phyloP scores from a whole-genome alignment of 2,113 vertebrate genomes.

The Malurus cyaneus region DNA sequence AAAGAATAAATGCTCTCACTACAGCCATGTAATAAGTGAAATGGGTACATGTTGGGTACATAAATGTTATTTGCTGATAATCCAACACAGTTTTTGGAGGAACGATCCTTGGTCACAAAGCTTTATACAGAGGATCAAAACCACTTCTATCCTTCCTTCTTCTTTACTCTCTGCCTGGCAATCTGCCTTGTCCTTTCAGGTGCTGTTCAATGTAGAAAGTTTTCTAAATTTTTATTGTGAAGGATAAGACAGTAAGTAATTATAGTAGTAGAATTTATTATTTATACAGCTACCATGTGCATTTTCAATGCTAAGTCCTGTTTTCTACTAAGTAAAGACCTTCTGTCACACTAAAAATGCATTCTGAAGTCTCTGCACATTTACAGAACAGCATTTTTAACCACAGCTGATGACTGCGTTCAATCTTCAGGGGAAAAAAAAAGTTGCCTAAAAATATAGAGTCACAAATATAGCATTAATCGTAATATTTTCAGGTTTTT shows the following conservation, averaged over 20 bases:
- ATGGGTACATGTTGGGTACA: accelerated
- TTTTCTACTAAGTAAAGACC: slow-evolving; percentile 32
- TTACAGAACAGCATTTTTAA: slow-evolving; percentile 43
- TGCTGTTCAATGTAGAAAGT: neutral
- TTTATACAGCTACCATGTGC: slow-evolving; percentile 51
- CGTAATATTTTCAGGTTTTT: slow-evolving; percentile 22
- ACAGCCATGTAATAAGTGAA: neutral
- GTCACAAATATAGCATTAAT: slow-evolving; percentile 5
- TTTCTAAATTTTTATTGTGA: slow-evolving; percentile 14
- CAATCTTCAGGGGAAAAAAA: neutral
- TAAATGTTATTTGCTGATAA: neutral
- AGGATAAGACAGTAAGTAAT: slow-evolving; percentile 5
- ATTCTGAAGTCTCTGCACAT: slow-evolving; percentile 51
- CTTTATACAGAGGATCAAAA: neutral
- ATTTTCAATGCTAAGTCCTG: slow-evolving; percentile 5
- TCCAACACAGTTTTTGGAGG: neutral
- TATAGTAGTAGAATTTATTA: slow-evolving; percentile 48
- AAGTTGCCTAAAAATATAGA: slow-evolving; percentile 3
- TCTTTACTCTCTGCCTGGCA: neutral
- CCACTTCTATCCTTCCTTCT: neutral
- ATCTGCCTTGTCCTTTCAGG: neutral
- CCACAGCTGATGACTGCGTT: slow-evolving; percentile 11
- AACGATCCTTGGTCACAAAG: neutral
- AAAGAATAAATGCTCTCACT: neutral
- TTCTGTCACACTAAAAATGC: slow-evolving; percentile 52